Evolutionary conservation across 1,140 invertebrate species (phyloP).

Genomic region (Catajapyx aquilonaris): DNA sequence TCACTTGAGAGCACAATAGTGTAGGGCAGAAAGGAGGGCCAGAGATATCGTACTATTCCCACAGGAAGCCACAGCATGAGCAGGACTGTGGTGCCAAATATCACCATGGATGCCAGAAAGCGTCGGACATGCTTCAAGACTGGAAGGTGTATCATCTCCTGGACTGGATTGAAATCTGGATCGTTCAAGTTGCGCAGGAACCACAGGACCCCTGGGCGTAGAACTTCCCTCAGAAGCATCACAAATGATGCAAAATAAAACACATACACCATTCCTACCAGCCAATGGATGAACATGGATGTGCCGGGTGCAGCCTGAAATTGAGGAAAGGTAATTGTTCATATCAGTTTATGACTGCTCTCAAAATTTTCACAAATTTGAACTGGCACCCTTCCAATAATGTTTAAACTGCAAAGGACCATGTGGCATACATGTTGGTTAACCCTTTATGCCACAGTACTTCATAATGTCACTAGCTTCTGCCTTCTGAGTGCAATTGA

Average conservation of each 20-base stretch:
- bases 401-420: too few relatives aligned
- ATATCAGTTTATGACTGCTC: too few relatives aligned
- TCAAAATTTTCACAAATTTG: too few relatives aligned
- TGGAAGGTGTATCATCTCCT: conserved; percentile 95
- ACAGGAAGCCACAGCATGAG: conserved; percentile 93
- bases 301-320: conserved; percentile 76
- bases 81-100: conserved; percentile 88
- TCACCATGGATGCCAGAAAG: conserved; percentile 76
- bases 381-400: too few relatives aligned
- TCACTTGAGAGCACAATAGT: conserved; percentile 57
- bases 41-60: conserved; percentile 54
- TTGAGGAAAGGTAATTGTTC: too few relatives aligned
- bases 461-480: too few relatives aligned
- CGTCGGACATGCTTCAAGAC: conserved; percentile 75
- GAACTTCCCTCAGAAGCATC: conserved; percentile 72
- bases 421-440: too few relatives aligned
- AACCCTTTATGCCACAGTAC: too few relatives aligned
- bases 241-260: conserved; percentile 99
- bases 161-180: conserved; percentile 96
- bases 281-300: conserved; percentile 96
- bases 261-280: conserved; percentile 98
- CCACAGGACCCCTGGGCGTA: conserved; percentile 90
- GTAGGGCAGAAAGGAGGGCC: conserved; percentile 83
- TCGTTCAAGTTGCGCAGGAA: conserved; percentile 94
- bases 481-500: too few relatives aligned